Percentiles rank a stretch among this genome's conserved stretches.
Evolutionary conservation across 2,113 vertebrate species (phyloP).

Genomic region (Gnathonemus echidnorhynchus): DNA sequence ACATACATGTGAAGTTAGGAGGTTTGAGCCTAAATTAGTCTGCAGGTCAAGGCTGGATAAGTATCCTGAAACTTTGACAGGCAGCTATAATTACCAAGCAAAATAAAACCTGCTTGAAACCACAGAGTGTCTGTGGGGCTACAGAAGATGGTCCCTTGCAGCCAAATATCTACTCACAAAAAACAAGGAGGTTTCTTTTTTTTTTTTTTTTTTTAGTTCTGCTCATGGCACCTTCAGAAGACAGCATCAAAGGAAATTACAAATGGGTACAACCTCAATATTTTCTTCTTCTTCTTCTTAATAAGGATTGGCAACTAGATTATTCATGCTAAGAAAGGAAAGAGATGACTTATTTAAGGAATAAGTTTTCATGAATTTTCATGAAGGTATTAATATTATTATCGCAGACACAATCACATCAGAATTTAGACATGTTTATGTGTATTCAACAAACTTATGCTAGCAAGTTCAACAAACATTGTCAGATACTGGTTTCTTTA

Average conservation of each 20-base stretch:
- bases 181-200: background rate
- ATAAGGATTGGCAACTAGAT: slow-evolving; percentile 4
- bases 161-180: background rate
- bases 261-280: background rate
- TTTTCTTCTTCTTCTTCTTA: background rate
- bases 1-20: background rate
- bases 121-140: background rate
- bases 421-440: background rate
- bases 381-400: background rate
- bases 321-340: slow-evolving; percentile 3
- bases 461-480: background rate
- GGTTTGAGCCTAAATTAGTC: background rate
- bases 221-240: background rate
- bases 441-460: background rate
- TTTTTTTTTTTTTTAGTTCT: background rate
- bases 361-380: background rate
- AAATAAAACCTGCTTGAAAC: background rate
- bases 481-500: background rate
- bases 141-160: background rate
- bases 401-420: background rate
- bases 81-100: background rate
- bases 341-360: background rate
- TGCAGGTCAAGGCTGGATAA: background rate
- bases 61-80: background rate
- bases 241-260: background rate